These are phyloP conservation scores for Coregonus ussuriensis DNA, from an alignment of 2,797 vertebrate species.

Conservation along the genomic window DNA sequence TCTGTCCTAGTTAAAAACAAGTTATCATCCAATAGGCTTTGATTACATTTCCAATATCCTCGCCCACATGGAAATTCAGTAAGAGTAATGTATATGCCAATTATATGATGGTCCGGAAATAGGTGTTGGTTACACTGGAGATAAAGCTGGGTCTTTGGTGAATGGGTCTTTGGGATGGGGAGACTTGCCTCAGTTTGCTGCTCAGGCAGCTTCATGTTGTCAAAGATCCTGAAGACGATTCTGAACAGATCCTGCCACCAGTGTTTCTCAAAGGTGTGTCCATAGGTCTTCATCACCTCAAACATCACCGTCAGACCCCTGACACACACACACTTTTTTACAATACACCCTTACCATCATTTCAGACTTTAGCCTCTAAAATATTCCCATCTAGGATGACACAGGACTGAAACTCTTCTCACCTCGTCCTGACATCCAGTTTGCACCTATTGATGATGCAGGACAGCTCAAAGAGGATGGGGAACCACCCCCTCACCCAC, in stretches of 20 bases:
- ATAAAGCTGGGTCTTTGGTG: no score
- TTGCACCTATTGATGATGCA: conserved; percentile 99
- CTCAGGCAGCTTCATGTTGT: conserved; percentile 99
- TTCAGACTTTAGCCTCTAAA: not conserved
- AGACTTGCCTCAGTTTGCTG: conserved; percentile 93
- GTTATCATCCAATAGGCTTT: no score
- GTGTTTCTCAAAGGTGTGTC: conserved; percentile 97
- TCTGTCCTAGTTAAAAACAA: no score
- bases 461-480: conserved; percentile 97
- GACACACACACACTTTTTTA: conserved; percentile 26
- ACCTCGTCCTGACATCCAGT: conserved; percentile 99
- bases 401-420: conserved; percentile 48
- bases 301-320: conserved; percentile 99
- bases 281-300: conserved; percentile 99
- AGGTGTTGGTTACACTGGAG: no score
- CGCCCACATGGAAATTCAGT: no score
- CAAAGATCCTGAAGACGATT: conserved; percentile 99
- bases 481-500: conserved; percentile 99
- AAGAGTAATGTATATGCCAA: no score
- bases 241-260: conserved; percentile 99
- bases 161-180: not conserved
- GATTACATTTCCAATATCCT: no score
- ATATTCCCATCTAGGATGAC: not conserved
- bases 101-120: no score
- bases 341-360: not conserved